Base-by-base conservation (phyloP, 2,888 invertebrate species). In the Drosophila kokeensis region DNA sequence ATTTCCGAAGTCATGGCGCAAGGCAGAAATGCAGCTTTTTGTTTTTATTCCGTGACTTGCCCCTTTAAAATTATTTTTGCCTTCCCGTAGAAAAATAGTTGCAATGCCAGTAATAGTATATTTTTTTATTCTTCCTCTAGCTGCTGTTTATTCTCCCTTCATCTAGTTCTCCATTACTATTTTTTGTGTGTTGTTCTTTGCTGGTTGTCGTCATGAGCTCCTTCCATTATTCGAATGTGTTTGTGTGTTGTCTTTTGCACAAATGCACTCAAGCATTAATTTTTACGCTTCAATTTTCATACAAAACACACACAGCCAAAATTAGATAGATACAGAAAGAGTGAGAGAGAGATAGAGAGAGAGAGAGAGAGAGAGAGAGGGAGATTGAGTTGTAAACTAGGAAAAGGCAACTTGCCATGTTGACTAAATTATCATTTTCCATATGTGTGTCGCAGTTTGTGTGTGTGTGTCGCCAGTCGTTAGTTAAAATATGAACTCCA, bases 221-320 rank as follows among this genome's bases (percentile, higher is more conserved):
- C 45, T 21, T 36, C 53, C 50, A 29, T 52, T 63, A 48, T 64
- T 58, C 27, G 63, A 48, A 18, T 59, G 45, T 63, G 53, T 64
- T 52, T 70, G 71, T 81, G 66, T 84, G 84, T 89, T 86, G 85
- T 87, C 89, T 82, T 86, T 85, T 88, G 73, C 84, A 79, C 76
- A 82, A 84, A 80, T 85, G 85, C 85, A 84, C 57, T 87, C 78
- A 76, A 85, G 90, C 89, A 89, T 89, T 87, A 78, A 89, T 89
- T 89, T 89, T 89, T 89, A 82, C 89, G 85, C 85, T 89, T 89
- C 89, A 89, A 85, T 86, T 89, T 86, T 80, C 83, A 78, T 67
- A 65, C 80, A 80, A 79, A 82, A 84, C 71, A 83, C 74, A 73
- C 57, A 69, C 29, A 57, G 45, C 45, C 45, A 24, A 45, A 66